phyloP scores from a whole-genome alignment of 2,113 vertebrate genomes.

The Anas platyrhynchos region DNA sequence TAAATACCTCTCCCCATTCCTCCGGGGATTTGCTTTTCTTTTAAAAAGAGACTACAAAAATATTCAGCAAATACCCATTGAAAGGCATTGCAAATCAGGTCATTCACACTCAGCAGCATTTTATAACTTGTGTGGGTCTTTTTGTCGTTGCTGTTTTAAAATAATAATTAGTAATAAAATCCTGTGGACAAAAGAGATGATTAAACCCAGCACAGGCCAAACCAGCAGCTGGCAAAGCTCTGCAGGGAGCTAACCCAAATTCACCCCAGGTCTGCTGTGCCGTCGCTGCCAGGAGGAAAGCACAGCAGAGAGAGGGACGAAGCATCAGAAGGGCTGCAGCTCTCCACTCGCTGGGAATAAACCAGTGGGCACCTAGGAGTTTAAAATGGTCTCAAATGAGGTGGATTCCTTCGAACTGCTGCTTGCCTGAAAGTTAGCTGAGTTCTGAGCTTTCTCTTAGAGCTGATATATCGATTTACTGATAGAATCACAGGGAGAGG shows the following conservation, averaged over 20 bases:
- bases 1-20: neutral
- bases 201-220: neutral
- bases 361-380: neutral
- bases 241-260: neutral
- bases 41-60: neutral
- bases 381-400: neutral
- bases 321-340: neutral
- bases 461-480: neutral
- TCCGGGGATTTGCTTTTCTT: neutral
- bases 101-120: neutral
- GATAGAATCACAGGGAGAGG: neutral
- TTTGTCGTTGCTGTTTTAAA: fast-evolving
- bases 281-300: fast-evolving
- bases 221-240: neutral
- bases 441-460: neutral
- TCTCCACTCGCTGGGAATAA: neutral
- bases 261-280: neutral
- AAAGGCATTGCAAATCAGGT: neutral
- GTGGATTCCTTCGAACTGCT: neutral
- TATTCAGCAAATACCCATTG: neutral
- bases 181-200: neutral
- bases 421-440: neutral
- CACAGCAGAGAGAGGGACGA: neutral
- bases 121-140: neutral
- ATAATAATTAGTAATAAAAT: neutral